Evolutionary conservation across 2,888 invertebrate species (phyloP).

Genomic region (Megamerina dolium): DNA sequence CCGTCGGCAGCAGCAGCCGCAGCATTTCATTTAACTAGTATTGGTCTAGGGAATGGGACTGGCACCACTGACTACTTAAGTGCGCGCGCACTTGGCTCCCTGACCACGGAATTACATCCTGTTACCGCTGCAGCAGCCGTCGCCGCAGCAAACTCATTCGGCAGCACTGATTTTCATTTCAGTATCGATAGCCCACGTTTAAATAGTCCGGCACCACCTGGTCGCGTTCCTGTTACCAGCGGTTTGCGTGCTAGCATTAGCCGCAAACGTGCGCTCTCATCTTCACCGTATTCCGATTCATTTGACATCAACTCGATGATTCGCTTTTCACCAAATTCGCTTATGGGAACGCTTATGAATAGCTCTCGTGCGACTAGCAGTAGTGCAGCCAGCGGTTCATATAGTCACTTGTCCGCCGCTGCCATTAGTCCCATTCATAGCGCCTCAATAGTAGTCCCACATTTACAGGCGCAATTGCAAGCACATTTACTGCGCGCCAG

Average conservation of each 20-base stretch:
- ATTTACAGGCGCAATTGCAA: conserved; percentile 68
- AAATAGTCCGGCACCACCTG: conserved; percentile 63
- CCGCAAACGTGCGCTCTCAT: conserved; percentile 87
- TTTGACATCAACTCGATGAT: conserved; percentile 95
- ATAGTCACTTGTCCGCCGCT: conserved; percentile 92
- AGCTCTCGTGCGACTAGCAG: conserved; percentile 75
- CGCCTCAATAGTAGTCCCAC: conserved; percentile 55
- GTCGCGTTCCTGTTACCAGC: conserved; percentile 52
- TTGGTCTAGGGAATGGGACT: conserved; percentile 53
- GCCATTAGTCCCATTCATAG: conserved; percentile 78
- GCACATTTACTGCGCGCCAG: conserved; percentile 70
- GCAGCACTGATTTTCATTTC: conserved; percentile 84
- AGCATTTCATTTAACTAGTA: conserved; percentile 50
- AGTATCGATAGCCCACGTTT: conserved; percentile 68
- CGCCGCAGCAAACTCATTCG: conserved; percentile 56
- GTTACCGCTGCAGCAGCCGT: conserved; percentile 32
- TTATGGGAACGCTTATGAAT: conserved; percentile 73
- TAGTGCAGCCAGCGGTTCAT: conserved; percentile 82
- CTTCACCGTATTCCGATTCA: conserved; percentile 91
- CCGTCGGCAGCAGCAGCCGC: too few species aligned
- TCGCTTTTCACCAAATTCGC: conserved; percentile 87
- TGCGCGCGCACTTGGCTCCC: conserved; percentile 49
- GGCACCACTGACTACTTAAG: conserved; percentile 53
- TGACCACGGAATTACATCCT: conserved; percentile 54
- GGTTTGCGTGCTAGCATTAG: conserved; percentile 58